Base-by-base conservation (phyloP, 2,797 vertebrate species). In the Emydoidea blandingii region DNA sequence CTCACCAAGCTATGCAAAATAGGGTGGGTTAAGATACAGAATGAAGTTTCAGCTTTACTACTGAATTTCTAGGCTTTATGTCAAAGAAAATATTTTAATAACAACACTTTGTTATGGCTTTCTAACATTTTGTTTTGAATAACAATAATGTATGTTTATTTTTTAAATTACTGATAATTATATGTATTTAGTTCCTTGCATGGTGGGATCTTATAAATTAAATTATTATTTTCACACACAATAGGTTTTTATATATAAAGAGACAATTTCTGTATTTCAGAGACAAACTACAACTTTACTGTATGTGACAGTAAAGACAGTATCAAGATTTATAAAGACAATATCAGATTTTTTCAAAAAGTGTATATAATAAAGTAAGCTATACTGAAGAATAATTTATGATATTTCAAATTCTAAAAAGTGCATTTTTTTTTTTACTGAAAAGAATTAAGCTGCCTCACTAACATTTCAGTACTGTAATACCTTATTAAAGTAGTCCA, bases 401-500 rank as follows among this genome's bases (percentile, higher is more conserved):
- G n/a, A 10, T 34, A 91, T 74, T 89, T 82, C 44, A 62, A 41
- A 52, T 4, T 34, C 7, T 31, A 52, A 10, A 50, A 82, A 59
- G 80, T 4, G 8, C 0, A n/a, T 14, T 50, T 72, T 41, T 62
- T 62, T 41, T 8, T 1, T 87, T 11, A 37, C 11, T 31, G 34
- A 79, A 54, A 31, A 15, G 12, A 34, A 57, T 23, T 6, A 29
- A 19, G 15, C 44, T 14, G 34, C 27, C 11, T 27, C 34, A n/a
- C n/a, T 25, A 82, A 62, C 18, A n/a, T 29, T 76, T 83, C 81
- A 56, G 59, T 41, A 3, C 7, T n/a, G 31, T 44, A 4, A 4
- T 98, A 99, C 99, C 99, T 99, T 99, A 99, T 99, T 98, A 99
- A 99, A 3, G 99, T 99, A 81, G 99, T 99, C 99, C 99, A 99